A percentile compares a stretch with the other conserved stretches of the same genome.
Evolutionary conservation across 92 coral and sea anemone genomes (phyloP).

Genomic region (Palythoa heliodiscus): DNA sequence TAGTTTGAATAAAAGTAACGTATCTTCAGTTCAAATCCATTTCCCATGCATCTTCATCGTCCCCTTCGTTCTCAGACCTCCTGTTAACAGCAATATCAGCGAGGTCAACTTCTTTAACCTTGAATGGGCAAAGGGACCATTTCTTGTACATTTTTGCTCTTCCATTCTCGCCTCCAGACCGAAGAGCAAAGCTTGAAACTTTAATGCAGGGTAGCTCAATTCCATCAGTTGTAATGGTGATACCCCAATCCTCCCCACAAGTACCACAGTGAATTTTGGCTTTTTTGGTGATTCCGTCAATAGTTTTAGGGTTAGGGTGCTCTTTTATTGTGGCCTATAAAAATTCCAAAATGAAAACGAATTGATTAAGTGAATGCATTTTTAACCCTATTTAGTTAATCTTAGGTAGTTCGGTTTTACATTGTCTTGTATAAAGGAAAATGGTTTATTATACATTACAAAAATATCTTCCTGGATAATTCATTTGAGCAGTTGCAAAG

Average conservation of each 20-base stretch:
- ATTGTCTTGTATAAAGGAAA: too few relatives aligned
- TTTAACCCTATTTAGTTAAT: too few relatives aligned
- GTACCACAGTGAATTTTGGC: constrained; percentile 63
- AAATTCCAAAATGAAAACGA: neutral
- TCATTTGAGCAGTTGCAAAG: too few relatives aligned
- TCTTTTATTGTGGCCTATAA: constrained; percentile 41
- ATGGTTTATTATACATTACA: too few relatives aligned
- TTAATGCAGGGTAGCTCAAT: constrained; percentile 82
- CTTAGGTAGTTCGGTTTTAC: too few relatives aligned
- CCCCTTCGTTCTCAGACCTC: neutral
- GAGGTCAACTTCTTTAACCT: constrained; percentile 54
- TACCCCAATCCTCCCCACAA: constrained; percentile 90
- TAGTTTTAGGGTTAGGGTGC: constrained; percentile 40
- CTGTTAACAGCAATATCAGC: constrained; percentile 30
- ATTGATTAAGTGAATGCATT: too few relatives aligned
- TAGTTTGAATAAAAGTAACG: too few relatives aligned
- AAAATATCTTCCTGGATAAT: too few relatives aligned
- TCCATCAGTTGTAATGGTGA: constrained; percentile 53
- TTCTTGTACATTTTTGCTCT: constrained; percentile 50
- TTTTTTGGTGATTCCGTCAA: constrained; percentile 67
- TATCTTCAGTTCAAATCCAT: constrained; percentile 22
- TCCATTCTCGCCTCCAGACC: constrained; percentile 32
- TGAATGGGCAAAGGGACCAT: constrained; percentile 84
- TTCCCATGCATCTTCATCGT: constrained; percentile 18
- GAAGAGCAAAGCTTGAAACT: constrained; percentile 66